phyloP scores from a whole-genome alignment of 2,113 vertebrate species.

The Collichthys lucidus region DNA sequence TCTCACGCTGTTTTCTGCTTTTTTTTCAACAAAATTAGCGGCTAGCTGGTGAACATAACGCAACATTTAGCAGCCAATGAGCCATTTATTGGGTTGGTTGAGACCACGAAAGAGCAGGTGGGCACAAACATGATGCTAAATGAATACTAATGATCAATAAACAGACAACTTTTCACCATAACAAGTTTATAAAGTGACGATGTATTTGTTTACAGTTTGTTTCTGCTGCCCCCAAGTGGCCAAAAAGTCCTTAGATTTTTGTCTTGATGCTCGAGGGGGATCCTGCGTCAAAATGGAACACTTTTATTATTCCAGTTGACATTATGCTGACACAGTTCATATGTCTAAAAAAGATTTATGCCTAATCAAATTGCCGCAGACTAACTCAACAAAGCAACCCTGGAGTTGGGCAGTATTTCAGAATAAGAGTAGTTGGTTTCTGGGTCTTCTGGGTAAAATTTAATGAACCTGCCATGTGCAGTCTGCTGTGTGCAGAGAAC shows the following conservation, averaged over 20 bases:
- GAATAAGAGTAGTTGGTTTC: conserved; percentile 12
- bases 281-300: not conserved
- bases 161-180: not conserved
- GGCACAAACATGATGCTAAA: not conserved
- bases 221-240: not conserved
- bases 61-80: not conserved
- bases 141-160: not conserved
- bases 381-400: not conserved
- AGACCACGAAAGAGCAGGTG: not conserved
- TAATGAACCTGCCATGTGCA: conserved; percentile 24
- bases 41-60: not conserved
- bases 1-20: not conserved
- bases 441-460: not conserved
- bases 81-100: not conserved
- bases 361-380: not conserved
- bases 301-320: not conserved
- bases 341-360: not conserved
- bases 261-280: not conserved
- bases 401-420: not conserved
- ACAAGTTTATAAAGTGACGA: not conserved
- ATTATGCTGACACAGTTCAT: not conserved
- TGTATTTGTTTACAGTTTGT: not conserved
- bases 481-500: conserved; percentile 2
- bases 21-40: not conserved
- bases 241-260: not conserved